Conservation (phyloP, 2,888 invertebrate species). For the Leucophenga maculata region DNA sequence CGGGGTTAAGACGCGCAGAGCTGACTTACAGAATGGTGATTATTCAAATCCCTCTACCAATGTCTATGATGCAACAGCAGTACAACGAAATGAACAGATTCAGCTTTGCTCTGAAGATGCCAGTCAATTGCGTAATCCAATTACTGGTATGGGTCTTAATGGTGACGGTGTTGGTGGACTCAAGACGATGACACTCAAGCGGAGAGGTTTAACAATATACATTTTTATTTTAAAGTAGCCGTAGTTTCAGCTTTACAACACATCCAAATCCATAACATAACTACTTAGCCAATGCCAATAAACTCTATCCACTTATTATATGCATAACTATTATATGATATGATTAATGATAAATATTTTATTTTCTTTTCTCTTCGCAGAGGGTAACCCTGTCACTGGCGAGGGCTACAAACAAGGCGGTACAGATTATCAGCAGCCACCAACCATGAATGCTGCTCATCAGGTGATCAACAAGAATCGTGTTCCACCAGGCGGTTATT, state of each 20-base stretch:
- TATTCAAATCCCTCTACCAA: no score
- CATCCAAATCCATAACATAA: no score
- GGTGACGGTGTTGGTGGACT: conserved; percentile 51
- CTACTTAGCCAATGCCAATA: no score
- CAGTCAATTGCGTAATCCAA: conserved; percentile 55
- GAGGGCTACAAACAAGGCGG: conserved; percentile 73
- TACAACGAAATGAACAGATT: no score
- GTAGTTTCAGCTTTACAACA: no score
- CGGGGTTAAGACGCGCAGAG: no score
- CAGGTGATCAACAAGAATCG: conserved; percentile 73
- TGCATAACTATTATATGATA: no score
- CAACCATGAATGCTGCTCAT: conserved; percentile 68
- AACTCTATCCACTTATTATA: neutral
- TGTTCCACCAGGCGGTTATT: conserved; percentile 72
- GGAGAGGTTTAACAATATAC: conserved; percentile 23
- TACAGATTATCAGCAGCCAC: conserved; percentile 65
- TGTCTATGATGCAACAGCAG: no score
- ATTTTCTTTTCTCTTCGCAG: conserved; percentile 58
- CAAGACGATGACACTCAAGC: conserved; percentile 32
- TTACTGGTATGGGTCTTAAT: conserved; percentile 58
- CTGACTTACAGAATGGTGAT: no score
- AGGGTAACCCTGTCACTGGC: conserved; percentile 76
- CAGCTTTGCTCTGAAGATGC: conserved; percentile 8
- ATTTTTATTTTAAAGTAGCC: no score
- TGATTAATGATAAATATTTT: neutral